Conservation (phyloP, 2,888 invertebrate species). For the Thera obeliscata region DNA sequence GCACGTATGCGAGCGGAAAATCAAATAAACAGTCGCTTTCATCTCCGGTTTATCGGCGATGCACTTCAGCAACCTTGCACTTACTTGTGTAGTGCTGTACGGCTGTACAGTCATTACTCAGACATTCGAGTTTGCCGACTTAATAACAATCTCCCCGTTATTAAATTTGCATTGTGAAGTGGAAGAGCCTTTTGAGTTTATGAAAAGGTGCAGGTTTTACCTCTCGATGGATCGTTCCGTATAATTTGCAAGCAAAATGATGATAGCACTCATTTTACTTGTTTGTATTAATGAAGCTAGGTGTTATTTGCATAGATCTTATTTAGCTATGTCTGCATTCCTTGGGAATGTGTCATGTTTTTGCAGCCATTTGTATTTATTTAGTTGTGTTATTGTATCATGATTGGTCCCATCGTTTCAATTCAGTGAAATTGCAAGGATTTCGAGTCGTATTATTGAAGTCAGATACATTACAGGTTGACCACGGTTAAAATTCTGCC, state of each 20-base stretch:
- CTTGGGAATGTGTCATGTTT: conserved; percentile 10
- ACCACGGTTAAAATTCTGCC: not conserved
- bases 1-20: conserved; percentile 68
- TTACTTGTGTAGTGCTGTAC: conserved; percentile 58
- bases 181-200: conserved; percentile 21
- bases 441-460: not conserved
- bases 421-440: too few species aligned
- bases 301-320: conserved; percentile 6
- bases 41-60: conserved; percentile 77
- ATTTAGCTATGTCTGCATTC: conserved; percentile 1
- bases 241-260: conserved; percentile 28
- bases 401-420: not conserved
- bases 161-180: conserved; percentile 50
- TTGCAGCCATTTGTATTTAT: not conserved
- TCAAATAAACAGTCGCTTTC: conserved; percentile 81
- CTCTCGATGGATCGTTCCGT: conserved; percentile 7
- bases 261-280: conserved; percentile 8
- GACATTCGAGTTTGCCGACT: conserved; percentile 64
- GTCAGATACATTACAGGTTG: not conserved
- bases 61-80: conserved; percentile 78
- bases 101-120: conserved; percentile 68
- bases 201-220: conserved; percentile 19
- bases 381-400: not conserved
- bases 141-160: conserved; percentile 60
- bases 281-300: conserved; percentile 6